Evolutionary conservation across 1,140 invertebrate species (phyloP), one percentile per base, ranked within the genome.

Genomic region (Mylabris phalerata): DNA sequence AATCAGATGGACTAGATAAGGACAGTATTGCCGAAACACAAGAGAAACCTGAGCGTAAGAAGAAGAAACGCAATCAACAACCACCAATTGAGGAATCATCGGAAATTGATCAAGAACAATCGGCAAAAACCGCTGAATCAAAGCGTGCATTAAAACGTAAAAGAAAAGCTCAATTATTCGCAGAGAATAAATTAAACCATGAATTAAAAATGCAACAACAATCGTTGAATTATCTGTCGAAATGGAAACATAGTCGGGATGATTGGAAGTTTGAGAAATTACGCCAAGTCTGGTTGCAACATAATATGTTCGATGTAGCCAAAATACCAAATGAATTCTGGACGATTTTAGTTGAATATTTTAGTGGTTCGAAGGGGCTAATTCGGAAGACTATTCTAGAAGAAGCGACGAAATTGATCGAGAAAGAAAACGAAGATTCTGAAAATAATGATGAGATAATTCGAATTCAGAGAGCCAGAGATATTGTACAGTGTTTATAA

Each of bases 211-310:
- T 62, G n/a, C 70, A 71, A 55, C 50, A 70, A 39, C 67, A 79
- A 55, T 75, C 74, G 43, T 71, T 81, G 27, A 81, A 76, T 61
- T 84, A 84, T 66, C 65, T 84, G 4, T 77, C 77, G 4, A 82
- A 85, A 70, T 90, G 88, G 88, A 85, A 87, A 72, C 76, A 86
- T 67, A 75, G 81, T 49, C 77, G 75, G 54, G 74, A 74, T 50
- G 80, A 86, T 64, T 90, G 88, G 88, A 89, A 87, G 69, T 90
- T 89, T 70, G 85, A 85, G 68, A 90, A 89, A 71, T 65, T 84
- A 1, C 83, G 80, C 55, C 88, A 89, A 73, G 79, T 84, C n/a
- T 88, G 85, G 79, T 72, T 90, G 19, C 80, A 83, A 42, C 83
- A 86, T 62, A 80, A 86, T 66, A 79, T 87, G 61, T 80, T 88